Percentiles rank a stretch among this genome's conserved stretches.
Conservation (phyloP, 2,797 vertebrate species). For the Periophthalmus magnuspinnatus region DNA sequence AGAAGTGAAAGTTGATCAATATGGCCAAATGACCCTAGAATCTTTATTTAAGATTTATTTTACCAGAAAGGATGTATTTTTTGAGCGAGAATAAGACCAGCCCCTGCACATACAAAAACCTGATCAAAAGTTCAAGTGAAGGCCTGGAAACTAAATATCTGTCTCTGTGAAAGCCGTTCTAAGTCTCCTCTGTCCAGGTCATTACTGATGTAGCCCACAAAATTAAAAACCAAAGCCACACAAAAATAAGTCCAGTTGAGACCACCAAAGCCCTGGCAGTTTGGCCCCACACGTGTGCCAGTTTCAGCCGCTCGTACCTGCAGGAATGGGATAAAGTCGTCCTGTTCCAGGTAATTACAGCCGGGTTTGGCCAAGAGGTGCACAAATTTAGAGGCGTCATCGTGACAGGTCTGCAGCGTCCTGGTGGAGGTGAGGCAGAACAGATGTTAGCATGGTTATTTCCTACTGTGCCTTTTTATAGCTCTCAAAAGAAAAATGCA, state of each 20-base stretch:
- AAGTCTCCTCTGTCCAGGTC: conserved; percentile 2
- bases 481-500: conserved; percentile 34
- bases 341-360: conserved; percentile 92
- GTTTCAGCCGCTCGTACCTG: conserved; percentile 81
- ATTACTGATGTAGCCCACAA: conserved; percentile 37
- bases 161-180: not conserved
- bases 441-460: conserved; percentile 74
- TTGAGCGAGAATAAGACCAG: not conserved
- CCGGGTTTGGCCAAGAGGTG: conserved; percentile 92
- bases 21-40: not conserved
- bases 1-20: not conserved
- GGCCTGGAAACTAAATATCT: not conserved
- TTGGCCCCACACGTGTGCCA: conserved; percentile 40
- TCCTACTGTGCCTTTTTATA: conserved; percentile 35
- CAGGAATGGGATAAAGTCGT: conserved; percentile 96
- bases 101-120: not conserved
- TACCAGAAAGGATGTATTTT: too few species aligned
- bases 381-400: conserved; percentile 91
- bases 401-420: conserved; percentile 91
- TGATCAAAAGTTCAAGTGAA: not conserved
- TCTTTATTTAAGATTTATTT: too few species aligned
- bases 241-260: conserved; percentile 39
- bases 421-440: conserved; percentile 79
- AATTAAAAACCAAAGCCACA: conserved; percentile 43
- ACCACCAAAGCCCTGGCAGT: conserved; percentile 39